phyloP scores from a whole-genome alignment of 1,140 invertebrate genomes.

The Copidosoma floridanum region DNA sequence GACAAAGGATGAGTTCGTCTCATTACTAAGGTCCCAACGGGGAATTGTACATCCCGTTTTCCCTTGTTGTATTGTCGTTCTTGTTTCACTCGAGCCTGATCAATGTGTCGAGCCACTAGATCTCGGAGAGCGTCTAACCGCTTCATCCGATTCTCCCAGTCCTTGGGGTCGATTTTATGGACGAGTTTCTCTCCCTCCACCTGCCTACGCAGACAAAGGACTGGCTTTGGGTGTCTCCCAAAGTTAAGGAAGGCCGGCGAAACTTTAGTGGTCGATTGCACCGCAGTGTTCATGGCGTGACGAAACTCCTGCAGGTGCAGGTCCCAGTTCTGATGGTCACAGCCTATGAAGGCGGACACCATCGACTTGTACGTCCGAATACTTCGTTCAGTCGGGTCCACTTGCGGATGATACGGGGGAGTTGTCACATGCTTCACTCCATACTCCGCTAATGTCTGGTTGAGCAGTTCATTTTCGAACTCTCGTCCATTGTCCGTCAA shows the following conservation, averaged over 20 bases:
- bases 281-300: background rate
- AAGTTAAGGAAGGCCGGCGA: slow-evolving; percentile 2
- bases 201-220: background rate
- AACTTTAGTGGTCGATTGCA: background rate
- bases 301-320: slow-evolving; percentile 31
- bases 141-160: background rate
- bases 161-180: background rate
- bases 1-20: background rate
- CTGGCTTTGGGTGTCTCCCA: background rate
- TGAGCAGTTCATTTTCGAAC: slow-evolving; percentile 11
- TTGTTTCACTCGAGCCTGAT: background rate
- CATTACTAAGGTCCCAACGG: background rate
- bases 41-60: background rate
- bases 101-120: background rate
- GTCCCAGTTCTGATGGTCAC: slow-evolving; percentile 44
- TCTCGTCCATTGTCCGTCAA: slow-evolving; percentile 15
- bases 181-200: background rate
- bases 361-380: slow-evolving; percentile 51
- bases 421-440: slow-evolving; percentile 36
- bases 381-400: slow-evolving; percentile 49
- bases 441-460: slow-evolving; percentile 5
- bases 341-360: slow-evolving; percentile 41
- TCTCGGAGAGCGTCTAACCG: background rate
- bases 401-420: slow-evolving; percentile 46
- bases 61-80: background rate